Base-by-base conservation (phyloP, 2,888 invertebrate species). In the Portevinia maculata region DNA sequence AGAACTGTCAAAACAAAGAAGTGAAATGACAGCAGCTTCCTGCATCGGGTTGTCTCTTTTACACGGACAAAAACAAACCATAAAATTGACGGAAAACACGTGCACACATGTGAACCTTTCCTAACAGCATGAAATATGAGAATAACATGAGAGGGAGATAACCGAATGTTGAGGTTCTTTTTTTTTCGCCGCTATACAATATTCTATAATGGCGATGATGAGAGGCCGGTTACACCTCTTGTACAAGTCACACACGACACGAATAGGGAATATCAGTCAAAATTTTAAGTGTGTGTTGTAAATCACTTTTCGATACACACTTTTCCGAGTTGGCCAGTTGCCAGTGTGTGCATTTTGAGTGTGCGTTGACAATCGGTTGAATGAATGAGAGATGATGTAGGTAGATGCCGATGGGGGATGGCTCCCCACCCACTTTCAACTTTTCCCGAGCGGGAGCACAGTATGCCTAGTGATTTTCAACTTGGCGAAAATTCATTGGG, bases 11-110 rank as follows among this genome's bases (percentile, higher is more conserved):
- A 78, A 83, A 83, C 83, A 83, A 83, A 62, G 52, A 73, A 83
- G 65, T 52, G 81, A 81, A 70, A 81, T 48, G 48, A 70, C 70
- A 60, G 34, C 7, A 73, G 11, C 6, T 4, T 1, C 8, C 8
- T 11, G 15, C 17, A 52, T 59, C 46, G 15, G 48, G 9, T 39
- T 70, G 30, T 79, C 84, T 69, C 69, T 53, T 39, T 84, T 44
- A 46, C 19, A 17, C 55, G 24, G 74, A 87, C 85, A 87, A 87
- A 86, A 87, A 87, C 87, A 87, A 87, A 87, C 87, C 87, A 87
- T 87, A 87, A 87, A 87, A 87, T 85, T 86, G 86, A 87, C 85
- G 87, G 87, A 86, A 86, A 87, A 85, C 87, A 87, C 86, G 87
- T 87, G 87, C 85, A 83, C 71, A 83, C 83, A 78, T 76, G 83